Conservation (phyloP, 2,888 invertebrate genomes). For the Syritta pipiens region DNA sequence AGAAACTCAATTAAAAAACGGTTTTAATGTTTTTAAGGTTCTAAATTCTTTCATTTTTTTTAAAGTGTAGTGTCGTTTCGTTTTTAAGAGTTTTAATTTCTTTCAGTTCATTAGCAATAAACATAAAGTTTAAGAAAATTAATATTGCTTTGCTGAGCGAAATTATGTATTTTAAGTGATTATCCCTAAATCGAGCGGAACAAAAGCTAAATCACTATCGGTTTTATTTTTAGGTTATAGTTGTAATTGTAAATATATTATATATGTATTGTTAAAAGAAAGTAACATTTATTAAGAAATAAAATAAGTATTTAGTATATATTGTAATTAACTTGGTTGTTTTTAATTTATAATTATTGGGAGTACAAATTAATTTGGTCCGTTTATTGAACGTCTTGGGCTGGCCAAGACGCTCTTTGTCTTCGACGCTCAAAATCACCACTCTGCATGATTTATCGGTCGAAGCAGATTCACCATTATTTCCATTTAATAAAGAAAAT, state of each 20-base stretch:
- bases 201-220: constrained; percentile 31
- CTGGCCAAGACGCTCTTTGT: too few species aligned
- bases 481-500: too few species aligned
- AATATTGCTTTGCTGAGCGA: constrained; percentile 35
- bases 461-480: too few species aligned
- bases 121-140: constrained; percentile 13
- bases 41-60: constrained; percentile 17
- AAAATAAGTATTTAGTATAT: constrained; percentile 67
- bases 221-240: constrained; percentile 45
- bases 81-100: constrained; percentile 5
- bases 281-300: constrained; percentile 67
- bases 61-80: constrained; percentile 17
- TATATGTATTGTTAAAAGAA: constrained; percentile 62
- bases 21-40: constrained; percentile 39
- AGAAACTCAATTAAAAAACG: background rate
- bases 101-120: constrained; percentile 31
- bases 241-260: constrained; percentile 61
- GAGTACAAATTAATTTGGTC: too few species aligned
- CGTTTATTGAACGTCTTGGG: too few species aligned
- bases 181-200: constrained; percentile 13
- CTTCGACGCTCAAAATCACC: too few species aligned
- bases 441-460: too few species aligned
- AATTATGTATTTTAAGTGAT: constrained; percentile 37
- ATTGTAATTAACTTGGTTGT: constrained; percentile 13
- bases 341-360: too few species aligned